Evolutionary conservation across 1,140 invertebrate genomes (phyloP).

Genomic region (Ceratina australensis): DNA sequence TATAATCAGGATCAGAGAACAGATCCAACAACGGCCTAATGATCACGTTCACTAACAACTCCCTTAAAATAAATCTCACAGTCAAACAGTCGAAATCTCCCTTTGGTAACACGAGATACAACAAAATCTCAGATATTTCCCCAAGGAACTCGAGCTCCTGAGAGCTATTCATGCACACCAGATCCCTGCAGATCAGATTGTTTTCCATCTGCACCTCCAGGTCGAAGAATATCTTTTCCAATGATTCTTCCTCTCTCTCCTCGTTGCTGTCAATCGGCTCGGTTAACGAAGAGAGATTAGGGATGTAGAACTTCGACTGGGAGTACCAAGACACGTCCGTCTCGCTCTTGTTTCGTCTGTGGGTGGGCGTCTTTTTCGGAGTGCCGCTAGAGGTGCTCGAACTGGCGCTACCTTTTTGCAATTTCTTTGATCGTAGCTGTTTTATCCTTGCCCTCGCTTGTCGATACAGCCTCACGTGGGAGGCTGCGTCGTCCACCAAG

Average conservation of each 20-base stretch:
- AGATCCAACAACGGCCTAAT: slow-evolving; percentile 89
- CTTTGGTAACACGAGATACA: slow-evolving; percentile 91
- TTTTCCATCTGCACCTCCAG: slow-evolving; percentile 92
- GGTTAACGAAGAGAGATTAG: slow-evolving; percentile 74
- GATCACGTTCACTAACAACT: slow-evolving; percentile 90
- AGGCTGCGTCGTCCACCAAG: slow-evolving; percentile 93
- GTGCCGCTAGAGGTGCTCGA: slow-evolving; percentile 78
- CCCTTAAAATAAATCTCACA: slow-evolving; percentile 87
- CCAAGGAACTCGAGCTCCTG: slow-evolving; percentile 89
- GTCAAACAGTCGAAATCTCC: slow-evolving; percentile 93
- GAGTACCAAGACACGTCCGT: slow-evolving; percentile 85
- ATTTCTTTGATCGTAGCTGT: slow-evolving; percentile 76
- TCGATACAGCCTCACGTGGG: slow-evolving; percentile 90
- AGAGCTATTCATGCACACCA: slow-evolving; percentile 83
- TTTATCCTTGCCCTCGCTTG: slow-evolving; percentile 85
- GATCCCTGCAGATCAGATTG: slow-evolving; percentile 84
- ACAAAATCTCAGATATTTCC: slow-evolving; percentile 90
- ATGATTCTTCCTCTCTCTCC: slow-evolving; percentile 71
- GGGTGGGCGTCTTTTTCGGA: slow-evolving; percentile 78
- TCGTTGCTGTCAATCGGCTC: slow-evolving; percentile 69
- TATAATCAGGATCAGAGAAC: slow-evolving; percentile 95
- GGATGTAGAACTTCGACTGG: slow-evolving; percentile 78
- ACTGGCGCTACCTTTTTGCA: slow-evolving; percentile 75
- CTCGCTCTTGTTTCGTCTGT: slow-evolving; percentile 86
- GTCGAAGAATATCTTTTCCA: slow-evolving; percentile 93